Percentiles rank a stretch among this genome's conserved stretches.
Conservation (phyloP, 2,888 invertebrate species). For the Apamea sordens region DNA sequence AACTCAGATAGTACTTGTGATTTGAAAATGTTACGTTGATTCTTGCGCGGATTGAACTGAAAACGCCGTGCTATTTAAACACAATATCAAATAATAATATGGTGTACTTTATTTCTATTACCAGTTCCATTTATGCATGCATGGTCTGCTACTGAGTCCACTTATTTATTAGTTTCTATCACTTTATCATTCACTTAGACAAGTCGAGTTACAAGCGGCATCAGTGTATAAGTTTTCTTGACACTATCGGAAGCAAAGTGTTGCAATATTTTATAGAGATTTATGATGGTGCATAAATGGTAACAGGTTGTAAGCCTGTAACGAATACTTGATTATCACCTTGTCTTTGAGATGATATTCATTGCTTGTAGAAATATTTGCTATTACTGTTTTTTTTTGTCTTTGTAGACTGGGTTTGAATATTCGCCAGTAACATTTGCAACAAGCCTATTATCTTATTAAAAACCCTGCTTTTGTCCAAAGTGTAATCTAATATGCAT, state of each 20-base stretch:
- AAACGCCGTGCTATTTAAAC: too few relatives aligned
- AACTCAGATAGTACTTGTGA: too few relatives aligned
- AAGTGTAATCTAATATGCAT: neutral
- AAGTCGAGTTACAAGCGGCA: slow-evolving; percentile 23
- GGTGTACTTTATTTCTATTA: neutral
- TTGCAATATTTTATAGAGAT: slow-evolving; percentile 40
- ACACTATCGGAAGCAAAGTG: slow-evolving; percentile 34
- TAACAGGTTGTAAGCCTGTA: slow-evolving; percentile 17
- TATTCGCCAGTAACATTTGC: neutral
- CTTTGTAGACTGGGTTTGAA: neutral
- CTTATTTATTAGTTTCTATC: slow-evolving; percentile 26
- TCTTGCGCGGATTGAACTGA: too few relatives aligned
- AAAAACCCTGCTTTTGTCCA: neutral
- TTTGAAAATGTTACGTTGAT: too few relatives aligned
- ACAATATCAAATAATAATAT: neutral
- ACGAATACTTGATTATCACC: slow-evolving; percentile 34
- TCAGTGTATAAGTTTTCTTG: slow-evolving; percentile 32
- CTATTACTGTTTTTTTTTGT: neutral
- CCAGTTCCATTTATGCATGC: neutral
- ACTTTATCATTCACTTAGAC: slow-evolving; percentile 35
- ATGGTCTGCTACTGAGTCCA: neutral
- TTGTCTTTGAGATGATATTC: neutral
- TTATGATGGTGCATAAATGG: slow-evolving; percentile 11
- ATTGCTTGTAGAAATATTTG: slow-evolving; percentile 5
- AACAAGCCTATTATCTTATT: neutral